Percentiles rank a stretch among this genome's conserved stretches.
Evolutionary conservation across 2,797 vertebrate species (phyloP).

Genomic region (Delichon dasypus): DNA sequence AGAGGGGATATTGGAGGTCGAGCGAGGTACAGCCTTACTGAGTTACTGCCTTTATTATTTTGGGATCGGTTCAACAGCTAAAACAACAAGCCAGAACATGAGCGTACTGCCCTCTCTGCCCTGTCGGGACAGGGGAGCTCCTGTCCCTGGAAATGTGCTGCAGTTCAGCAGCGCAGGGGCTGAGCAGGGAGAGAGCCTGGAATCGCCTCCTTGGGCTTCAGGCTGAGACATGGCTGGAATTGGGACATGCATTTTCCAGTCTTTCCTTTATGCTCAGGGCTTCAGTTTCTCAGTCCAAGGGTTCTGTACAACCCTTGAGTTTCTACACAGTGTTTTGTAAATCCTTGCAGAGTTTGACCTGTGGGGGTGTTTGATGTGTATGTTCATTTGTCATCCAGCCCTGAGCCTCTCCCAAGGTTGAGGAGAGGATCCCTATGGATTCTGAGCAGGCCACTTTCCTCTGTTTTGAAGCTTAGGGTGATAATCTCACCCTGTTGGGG

Average conservation of each 20-base stretch:
- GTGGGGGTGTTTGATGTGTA: neutral
- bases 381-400: neutral
- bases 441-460: neutral
- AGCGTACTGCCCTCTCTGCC: neutral
- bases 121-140: neutral
- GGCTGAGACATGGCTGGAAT: neutral
- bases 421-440: neutral
- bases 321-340: neutral
- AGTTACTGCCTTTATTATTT: neutral
- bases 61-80: slow-evolving; percentile 10
- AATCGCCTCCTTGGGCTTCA: neutral
- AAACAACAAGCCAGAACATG: neutral
- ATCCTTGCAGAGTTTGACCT: neutral
- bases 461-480: neutral
- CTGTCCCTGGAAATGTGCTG: neutral
- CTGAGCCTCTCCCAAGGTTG: neutral
- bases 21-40: neutral
- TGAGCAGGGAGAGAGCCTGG: neutral
- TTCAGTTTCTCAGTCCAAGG: neutral
- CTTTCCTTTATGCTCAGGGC: neutral
- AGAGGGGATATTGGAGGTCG: neutral
- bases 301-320: neutral
- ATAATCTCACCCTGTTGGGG: neutral
- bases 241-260: neutral
- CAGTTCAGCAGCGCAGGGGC: fast-evolving